Conservation (phyloP, 2,888 invertebrate genomes). For the Dromius quadrimaculatus region DNA sequence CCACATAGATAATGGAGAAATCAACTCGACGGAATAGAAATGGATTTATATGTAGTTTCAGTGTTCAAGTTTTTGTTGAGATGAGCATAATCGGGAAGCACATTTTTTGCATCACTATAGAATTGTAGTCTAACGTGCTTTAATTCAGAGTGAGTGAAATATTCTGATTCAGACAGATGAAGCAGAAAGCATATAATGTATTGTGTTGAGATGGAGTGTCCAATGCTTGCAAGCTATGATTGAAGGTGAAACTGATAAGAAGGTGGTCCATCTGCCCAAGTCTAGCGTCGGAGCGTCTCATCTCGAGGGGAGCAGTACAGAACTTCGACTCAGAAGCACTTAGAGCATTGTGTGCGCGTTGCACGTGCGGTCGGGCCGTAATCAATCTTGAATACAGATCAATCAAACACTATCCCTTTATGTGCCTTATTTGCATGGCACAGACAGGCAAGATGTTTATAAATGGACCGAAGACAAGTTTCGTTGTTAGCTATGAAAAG, state of each 20-base stretch:
- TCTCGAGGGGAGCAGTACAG: neutral
- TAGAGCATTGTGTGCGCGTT: constrained; percentile 62
- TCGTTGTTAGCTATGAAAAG: constrained; percentile 56
- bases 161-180: too few relatives aligned
- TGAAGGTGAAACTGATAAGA: constrained; percentile 26
- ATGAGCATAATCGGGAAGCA: too few relatives aligned
- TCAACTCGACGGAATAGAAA: too few relatives aligned
- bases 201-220: too few relatives aligned
- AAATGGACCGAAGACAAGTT: constrained; percentile 66
- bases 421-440: constrained; percentile 67
- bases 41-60: too few relatives aligned
- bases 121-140: too few relatives aligned
- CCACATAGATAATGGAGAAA: too few relatives aligned
- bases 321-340: constrained; percentile 51
- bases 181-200: too few relatives aligned
- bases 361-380: constrained; percentile 62
- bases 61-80: too few relatives aligned
- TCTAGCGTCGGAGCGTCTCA: neutral
- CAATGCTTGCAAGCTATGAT: too few relatives aligned
- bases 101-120: too few relatives aligned
- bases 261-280: constrained; percentile 2
- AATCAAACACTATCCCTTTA: constrained; percentile 66
- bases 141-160: too few relatives aligned
- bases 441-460: constrained; percentile 67
- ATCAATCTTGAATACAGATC: constrained; percentile 68